These are phyloP conservation scores for Acanthosoma haemorrhoidale DNA, from an alignment of 2,888 invertebrate genomes.

Conservation along the genomic window DNA sequence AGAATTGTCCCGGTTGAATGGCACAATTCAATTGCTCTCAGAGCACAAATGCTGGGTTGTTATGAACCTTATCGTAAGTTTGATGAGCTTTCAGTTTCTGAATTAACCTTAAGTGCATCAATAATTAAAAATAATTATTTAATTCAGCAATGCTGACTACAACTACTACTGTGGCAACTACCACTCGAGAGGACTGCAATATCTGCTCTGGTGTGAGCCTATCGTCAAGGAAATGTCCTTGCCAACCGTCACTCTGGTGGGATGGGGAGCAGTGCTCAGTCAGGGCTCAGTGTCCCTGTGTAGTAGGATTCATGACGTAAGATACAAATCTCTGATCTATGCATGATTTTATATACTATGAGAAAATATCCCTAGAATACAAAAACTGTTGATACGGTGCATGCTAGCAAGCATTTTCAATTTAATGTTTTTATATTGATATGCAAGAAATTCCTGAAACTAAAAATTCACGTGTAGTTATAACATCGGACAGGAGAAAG, in stretches of 20 bases:
- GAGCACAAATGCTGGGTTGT: conserved; percentile 73
- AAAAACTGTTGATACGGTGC: too few relatives aligned
- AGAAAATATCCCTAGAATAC: too few relatives aligned
- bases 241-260: conserved; percentile 55
- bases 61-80: conserved; percentile 64
- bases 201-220: conserved; percentile 44
- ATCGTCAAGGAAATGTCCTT: conserved; percentile 36
- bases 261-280: conserved; percentile 68
- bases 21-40: conserved; percentile 66
- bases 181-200: conserved; percentile 40
- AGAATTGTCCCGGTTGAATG: conserved; percentile 67
- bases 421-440: too few relatives aligned
- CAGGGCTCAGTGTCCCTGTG: conserved; percentile 70
- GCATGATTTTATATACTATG: too few relatives aligned
- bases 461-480: too few relatives aligned
- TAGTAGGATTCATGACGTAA: conserved; percentile 60
- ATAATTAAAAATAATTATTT: not conserved
- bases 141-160: conserved; percentile 18
- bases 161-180: conserved; percentile 32
- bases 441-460: too few relatives aligned
- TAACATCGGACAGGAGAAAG: too few relatives aligned
- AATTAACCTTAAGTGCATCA: not conserved
- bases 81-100: not conserved
- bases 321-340: too few relatives aligned
- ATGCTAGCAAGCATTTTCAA: too few relatives aligned